Evolutionary conservation across 2,888 invertebrate species (phyloP), one percentile per base, ranked within the genome.

Genomic region (Hoplodrina blanda): DNA sequence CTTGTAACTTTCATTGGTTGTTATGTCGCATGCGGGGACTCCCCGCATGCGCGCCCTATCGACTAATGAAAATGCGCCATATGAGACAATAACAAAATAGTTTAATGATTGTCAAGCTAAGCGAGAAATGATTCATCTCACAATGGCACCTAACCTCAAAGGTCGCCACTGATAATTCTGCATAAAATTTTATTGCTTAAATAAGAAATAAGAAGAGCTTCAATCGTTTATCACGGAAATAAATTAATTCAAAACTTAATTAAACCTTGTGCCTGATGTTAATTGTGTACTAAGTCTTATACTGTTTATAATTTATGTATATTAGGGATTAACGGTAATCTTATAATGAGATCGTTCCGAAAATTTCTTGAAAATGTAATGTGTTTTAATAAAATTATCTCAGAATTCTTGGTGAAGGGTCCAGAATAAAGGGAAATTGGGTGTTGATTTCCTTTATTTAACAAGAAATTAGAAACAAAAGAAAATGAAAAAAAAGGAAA

Each of bases 161-260:
- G 33, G 33, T 60, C 59, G 53, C 49, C 41, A 8, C 30, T 19
- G 52, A 57, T 17, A 30, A 61, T 25, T 44, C 56, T 37, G 44
- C 33, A 63, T 52, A 66, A 63, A 76, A 65, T 76, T 60, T 56
- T 52, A 71, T 63, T 54, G 33, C 1, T 33, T 41, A 20, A 85
- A 80, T 83, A 63, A 74, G 62, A 20, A 85, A 80, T 83, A 63
- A 74, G 62, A 61, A 66, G 41, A 65, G 49, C 61, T 62, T 69
- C 86, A 70, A 80, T 81, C 79, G 83, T 85, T 85, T 83, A 87
- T 84, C 84, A 73, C 76, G 66, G 73, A 82, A 83, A 87, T 88
- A 83, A 88, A 87, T 87, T 87, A 81, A 83, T 83, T 78, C 76
- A 61, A 61, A 73, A 76, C 81, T 84, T 89, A 89, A 88, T 90